phyloP scores from a whole-genome alignment of 2,888 invertebrate species.

The Drosophila leonis region DNA sequence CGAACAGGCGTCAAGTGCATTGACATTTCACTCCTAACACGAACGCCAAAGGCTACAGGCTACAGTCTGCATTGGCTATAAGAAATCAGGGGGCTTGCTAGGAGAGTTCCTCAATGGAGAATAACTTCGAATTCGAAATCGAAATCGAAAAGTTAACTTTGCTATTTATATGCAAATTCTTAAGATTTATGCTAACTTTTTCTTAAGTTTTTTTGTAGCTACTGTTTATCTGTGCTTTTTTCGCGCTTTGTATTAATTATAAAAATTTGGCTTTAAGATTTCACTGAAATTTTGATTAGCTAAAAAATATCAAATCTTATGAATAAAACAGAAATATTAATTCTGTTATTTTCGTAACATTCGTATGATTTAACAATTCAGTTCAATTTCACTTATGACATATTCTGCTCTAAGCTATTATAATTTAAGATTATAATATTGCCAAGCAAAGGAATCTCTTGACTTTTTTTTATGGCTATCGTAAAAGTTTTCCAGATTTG shows the following conservation, averaged over 20 bases:
- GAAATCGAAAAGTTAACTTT: slow-evolving; percentile 14
- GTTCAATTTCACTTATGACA: neutral
- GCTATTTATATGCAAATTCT: slow-evolving; percentile 41
- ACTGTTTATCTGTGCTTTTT: slow-evolving; percentile 1
- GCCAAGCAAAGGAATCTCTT: no score
- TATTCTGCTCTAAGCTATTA: neutral
- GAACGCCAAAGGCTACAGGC: slow-evolving; percentile 32
- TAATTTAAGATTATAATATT: neutral
- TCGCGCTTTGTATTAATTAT: slow-evolving; percentile 9
- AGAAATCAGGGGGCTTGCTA: slow-evolving; percentile 4
- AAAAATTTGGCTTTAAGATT: slow-evolving; percentile 22
- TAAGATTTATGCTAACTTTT: slow-evolving; percentile 19
- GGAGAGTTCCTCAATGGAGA: neutral
- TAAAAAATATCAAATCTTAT: neutral
- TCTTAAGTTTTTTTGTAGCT: neutral
- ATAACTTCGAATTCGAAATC: neutral
- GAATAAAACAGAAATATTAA: slow-evolving; percentile 1
- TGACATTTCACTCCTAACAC: slow-evolving; percentile 45
- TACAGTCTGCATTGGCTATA: slow-evolving; percentile 40
- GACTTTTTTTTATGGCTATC: no score
- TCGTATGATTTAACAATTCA: slow-evolving; percentile 1
- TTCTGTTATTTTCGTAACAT: slow-evolving; percentile 7
- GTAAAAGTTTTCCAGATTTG: no score
- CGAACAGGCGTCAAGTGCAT: slow-evolving; percentile 68
- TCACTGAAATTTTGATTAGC: slow-evolving; percentile 21